Base-by-base conservation (phyloP, 1,140 invertebrate genomes). In the Diachasmimorpha longicaudata region DNA sequence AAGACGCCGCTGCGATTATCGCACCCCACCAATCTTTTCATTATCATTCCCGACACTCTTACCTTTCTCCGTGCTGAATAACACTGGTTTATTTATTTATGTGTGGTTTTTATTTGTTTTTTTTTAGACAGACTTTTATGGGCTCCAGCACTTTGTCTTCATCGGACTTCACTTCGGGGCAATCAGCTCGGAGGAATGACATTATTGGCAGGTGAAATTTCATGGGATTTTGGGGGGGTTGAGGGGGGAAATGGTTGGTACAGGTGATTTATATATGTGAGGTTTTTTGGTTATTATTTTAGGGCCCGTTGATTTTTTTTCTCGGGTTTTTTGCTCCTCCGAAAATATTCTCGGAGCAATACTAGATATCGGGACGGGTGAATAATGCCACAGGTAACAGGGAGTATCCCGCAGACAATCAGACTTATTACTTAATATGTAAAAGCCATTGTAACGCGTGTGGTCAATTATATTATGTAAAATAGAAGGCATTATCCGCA, bases 401-500 rank as follows among this genome's bases (percentile, higher is more conserved):
- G 63, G 58, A 68, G 44, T 46, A 69, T 37, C 73, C 25, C 25
- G 42, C 31, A 70, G 58, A 78, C 63, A 75, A 72, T 74, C 46
- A 80, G 78, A 84, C 82, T 83, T 81, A 80, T 82, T 84, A 52
- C 48, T 52, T 82, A 85, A 82, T 83, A 84, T 86, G 83, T 80
- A 83, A 83, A 84, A 84, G 83, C 82, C 82, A 83, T 84, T 82
- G 83, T 82, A 84, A 84, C 83, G 84, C 83, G 83, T 83, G 82
- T 81, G 84, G 83, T 85, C 85, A 86, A 86, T 86, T 86, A 86
- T 85, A 84, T 85, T 86, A 86, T 85, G 83, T 85, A 83, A 84
- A 85, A 80, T 83, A 84, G 83, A 83, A 79, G 81, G 80, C 79
- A 79, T 78, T 77, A 77, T 74, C 75, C 66, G 80, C 72, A 52